Evolutionary conservation across 2,797 vertebrate species (phyloP).

Genomic region (Cynodonichthys magdalenae): DNA sequence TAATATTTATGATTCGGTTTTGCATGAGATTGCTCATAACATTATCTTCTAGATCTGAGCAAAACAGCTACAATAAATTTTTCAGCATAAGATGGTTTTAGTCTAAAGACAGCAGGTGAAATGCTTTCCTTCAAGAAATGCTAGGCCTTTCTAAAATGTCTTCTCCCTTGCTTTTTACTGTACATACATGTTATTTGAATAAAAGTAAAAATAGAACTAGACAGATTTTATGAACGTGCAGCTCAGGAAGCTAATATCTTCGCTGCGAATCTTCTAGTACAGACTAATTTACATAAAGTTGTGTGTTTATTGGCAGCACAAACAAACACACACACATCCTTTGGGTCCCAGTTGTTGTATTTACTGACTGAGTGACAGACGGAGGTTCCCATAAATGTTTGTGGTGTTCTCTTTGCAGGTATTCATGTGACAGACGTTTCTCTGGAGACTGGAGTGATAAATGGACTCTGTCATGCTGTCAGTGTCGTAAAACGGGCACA

Average conservation of each 20-base stretch:
- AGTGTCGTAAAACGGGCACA: conserved; percentile 67
- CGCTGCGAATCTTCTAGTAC: conserved; percentile 16
- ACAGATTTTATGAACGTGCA: conserved; percentile 22
- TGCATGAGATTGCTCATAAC: no score
- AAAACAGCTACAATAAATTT: no score
- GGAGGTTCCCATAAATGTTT: conserved; percentile 30
- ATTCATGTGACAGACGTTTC: conserved; percentile 49
- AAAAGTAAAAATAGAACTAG: neutral
- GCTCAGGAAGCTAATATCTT: conserved; percentile 23
- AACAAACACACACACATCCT: conserved; percentile 10
- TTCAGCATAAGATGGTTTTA: no score
- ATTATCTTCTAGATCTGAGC: no score
- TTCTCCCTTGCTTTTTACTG: neutral
- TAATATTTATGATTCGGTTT: no score
- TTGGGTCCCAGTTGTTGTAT: conserved; percentile 14
- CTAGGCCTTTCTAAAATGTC: neutral
- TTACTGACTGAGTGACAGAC: conserved; percentile 33
- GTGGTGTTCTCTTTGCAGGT: conserved; percentile 27
- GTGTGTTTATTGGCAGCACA: conserved; percentile 30
- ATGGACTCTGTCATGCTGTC: conserved; percentile 70
- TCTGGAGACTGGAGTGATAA: conserved; percentile 66
- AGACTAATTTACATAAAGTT: conserved; percentile 38
- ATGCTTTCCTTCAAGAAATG: neutral
- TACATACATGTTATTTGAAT: neutral
- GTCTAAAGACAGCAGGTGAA: no score